Evolutionary conservation across 1,140 invertebrate species (phyloP), one percentile per base, ranked within the genome.

Genomic region (Daktulosphaira vitifoliae): DNA sequence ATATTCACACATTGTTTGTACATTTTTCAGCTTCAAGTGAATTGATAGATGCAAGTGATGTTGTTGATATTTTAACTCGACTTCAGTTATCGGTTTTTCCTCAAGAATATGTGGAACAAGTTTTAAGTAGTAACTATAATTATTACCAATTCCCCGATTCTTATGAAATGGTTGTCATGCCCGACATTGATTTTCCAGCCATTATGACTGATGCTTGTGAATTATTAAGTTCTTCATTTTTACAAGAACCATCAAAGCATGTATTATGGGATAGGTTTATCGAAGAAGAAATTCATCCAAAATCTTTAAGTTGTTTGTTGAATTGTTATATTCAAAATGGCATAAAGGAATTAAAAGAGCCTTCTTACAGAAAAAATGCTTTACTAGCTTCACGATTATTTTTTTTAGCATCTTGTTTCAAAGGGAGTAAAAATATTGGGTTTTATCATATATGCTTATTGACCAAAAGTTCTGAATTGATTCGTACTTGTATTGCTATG

Each of bases 241-340:
- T 13, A 46, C 42, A 53, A 53, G 5, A 46, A 33, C 56, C 42
- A 48, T 48, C 56, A 48, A 20, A 26, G 13, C 16, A 48, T 48
- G 29, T 62, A 33, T 1, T 48, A 33, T 62, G 56, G 56, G 42
- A 62, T 33, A 39, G 46, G 16, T 62, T 62, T 62, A 22, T 48
- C 46, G 44, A 13, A 46, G 56, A 48, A 46, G 42, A 33, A 46
- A 16, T 62, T 7, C 42, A 62, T 48, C 56, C 56, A 4, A 62
- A 62, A 62, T 16, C 42, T 20, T 62, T 62, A 13, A 62, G 56
- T 46, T 62, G 56, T 29, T 62, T 62, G 11, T 22, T 62, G 0
- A 62, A 62, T 46, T 62, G 56, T 33, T 62, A 62, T 29, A 62
- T 62, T 62, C 42, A 62, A 15, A n/a, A 48, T 48, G 56, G 25